Conservation (phyloP, 2,888 invertebrate genomes). For the Micropterix aruncella region DNA sequence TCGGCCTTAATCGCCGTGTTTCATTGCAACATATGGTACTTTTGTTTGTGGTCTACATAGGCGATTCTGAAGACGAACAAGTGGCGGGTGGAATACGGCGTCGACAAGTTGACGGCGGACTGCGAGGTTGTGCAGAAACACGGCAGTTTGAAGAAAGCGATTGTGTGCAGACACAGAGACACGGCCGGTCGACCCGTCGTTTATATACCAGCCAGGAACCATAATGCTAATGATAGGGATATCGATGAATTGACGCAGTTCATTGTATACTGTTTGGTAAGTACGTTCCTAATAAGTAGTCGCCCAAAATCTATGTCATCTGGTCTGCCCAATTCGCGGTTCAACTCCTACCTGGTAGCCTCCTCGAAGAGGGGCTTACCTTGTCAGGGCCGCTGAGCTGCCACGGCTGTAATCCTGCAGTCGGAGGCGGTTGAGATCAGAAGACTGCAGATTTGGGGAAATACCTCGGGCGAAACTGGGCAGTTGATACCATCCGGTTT, state of each 20-base stretch:
- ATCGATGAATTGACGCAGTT: conserved; percentile 67
- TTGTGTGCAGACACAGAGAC: conserved; percentile 57
- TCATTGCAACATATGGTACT: conserved; percentile 1
- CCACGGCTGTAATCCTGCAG: no score
- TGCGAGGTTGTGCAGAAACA: conserved; percentile 41
- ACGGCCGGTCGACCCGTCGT: conserved; percentile 60
- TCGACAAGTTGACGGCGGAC: conserved; percentile 40
- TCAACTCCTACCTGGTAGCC: no score
- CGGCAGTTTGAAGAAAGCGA: conserved; percentile 43
- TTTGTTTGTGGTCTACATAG: conserved; percentile 20
- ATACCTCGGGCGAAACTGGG: no score
- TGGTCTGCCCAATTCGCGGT: no score
- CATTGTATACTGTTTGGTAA: conserved; percentile 61
- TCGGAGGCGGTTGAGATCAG: no score
- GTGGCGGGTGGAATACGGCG: conserved; percentile 63
- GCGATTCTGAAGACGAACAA: conserved; percentile 67
- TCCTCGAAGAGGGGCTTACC: no score
- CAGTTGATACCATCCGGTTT: no score
- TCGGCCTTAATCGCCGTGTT: conserved; percentile 3
- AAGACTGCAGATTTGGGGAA: no score
- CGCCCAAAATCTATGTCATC: no score
- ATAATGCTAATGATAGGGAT: conserved; percentile 54
- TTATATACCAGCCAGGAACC: conserved; percentile 67
- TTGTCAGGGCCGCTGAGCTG: no score
- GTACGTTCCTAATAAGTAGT: conserved; percentile 13